A percentile compares a stretch with the other conserved stretches of the same genome.
These are phyloP conservation scores for Drosophila neutralis DNA, from an alignment of 2,888 invertebrate genomes.

Conservation along the genomic window DNA sequence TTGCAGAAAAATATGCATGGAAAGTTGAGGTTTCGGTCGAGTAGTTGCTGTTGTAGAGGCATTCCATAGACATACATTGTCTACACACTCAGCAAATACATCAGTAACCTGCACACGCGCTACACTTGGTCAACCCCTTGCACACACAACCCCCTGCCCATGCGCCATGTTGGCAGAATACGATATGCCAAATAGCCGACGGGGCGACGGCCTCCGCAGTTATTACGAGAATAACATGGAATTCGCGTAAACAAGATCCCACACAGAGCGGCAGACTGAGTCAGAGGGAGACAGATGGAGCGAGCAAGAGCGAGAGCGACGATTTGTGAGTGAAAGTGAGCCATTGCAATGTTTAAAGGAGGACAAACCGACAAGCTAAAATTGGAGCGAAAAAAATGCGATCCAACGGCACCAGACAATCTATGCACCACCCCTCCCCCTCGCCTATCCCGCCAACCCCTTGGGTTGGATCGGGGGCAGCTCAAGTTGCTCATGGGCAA, in stretches of 20 bases:
- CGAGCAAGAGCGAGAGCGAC: neutral
- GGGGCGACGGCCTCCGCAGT: slow-evolving; percentile 72
- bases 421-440: slow-evolving; percentile 13
- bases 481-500: slow-evolving; percentile 57
- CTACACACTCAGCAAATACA: slow-evolving; percentile 69
- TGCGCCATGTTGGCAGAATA: slow-evolving; percentile 45
- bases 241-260: slow-evolving; percentile 69
- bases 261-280: slow-evolving; percentile 18
- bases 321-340: slow-evolving; percentile 50
- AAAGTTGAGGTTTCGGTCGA: slow-evolving; percentile 24
- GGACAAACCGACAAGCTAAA: slow-evolving; percentile 58
- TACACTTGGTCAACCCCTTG: slow-evolving; percentile 33
- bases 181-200: slow-evolving; percentile 58
- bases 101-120: slow-evolving; percentile 77
- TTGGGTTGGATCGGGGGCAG: slow-evolving; percentile 16
- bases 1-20: slow-evolving; percentile 32
- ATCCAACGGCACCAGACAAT: slow-evolving; percentile 21
- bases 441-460: neutral
- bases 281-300: neutral
- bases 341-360: slow-evolving; percentile 46
- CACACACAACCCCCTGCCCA: neutral
- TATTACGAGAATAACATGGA: slow-evolving; percentile 65
- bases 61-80: slow-evolving; percentile 50
- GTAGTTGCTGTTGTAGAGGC: slow-evolving; percentile 25
- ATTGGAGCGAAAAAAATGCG: slow-evolving; percentile 65